Percentiles rank a stretch among this genome's conserved stretches.
Evolutionary conservation across 2,113 vertebrate genomes (phyloP).

Genomic region (Papio anubis): DNA sequence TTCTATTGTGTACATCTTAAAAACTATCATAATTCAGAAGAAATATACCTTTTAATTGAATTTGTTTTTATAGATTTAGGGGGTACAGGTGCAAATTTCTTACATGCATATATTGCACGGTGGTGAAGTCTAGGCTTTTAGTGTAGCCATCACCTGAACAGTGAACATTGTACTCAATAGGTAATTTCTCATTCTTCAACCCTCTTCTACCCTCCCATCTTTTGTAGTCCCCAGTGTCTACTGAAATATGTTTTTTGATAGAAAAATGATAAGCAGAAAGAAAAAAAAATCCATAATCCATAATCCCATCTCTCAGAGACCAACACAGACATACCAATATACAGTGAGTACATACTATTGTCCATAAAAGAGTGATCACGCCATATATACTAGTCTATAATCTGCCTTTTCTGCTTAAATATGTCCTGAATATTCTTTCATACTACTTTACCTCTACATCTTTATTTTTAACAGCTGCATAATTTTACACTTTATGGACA

Average conservation of each 20-base stretch:
- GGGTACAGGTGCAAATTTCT: too few species aligned
- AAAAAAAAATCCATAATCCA: slow-evolving; percentile 32
- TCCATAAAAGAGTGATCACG: background rate
- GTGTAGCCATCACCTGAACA: too few species aligned
- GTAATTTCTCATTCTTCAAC: too few species aligned
- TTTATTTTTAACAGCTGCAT: background rate
- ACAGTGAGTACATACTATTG: background rate
- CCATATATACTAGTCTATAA: background rate
- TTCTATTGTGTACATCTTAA: background rate
- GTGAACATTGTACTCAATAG: too few species aligned
- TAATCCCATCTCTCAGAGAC: background rate
- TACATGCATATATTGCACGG: too few species aligned
- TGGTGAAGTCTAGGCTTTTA: too few species aligned
- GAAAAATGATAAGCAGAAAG: slow-evolving; percentile 28
- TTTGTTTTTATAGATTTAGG: too few species aligned
- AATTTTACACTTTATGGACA: background rate
- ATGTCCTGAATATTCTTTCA: background rate
- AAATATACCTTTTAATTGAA: background rate
- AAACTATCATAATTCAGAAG: background rate
- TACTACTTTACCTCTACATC: background rate
- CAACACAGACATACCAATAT: background rate
- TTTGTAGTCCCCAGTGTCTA: too few species aligned
- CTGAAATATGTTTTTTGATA: background rate
- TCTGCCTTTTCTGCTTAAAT: background rate
- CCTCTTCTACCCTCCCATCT: too few species aligned